Percentiles rank a stretch among this genome's conserved stretches.
These are phyloP conservation scores for Pogonognathellus flavescens DNA, from an alignment of 1,140 invertebrate genomes.

Conservation along the genomic window DNA sequence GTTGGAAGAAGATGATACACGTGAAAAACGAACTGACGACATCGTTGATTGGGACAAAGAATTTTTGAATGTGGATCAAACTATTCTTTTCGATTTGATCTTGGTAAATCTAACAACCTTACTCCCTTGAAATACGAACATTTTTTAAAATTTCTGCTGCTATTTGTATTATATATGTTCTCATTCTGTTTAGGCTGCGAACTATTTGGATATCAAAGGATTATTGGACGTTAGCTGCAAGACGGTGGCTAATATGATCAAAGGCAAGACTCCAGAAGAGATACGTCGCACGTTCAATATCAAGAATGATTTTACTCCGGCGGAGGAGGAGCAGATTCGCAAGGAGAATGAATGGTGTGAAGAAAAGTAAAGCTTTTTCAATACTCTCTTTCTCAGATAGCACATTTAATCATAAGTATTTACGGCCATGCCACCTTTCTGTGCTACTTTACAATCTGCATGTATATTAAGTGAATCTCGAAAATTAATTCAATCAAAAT, in stretches of 20 bases:
- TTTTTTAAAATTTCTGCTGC: not conserved
- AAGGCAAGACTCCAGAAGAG: slow-evolving; percentile 97
- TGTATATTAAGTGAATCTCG: no score
- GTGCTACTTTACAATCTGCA: no score
- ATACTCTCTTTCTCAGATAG: not conserved
- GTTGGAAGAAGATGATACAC: slow-evolving; percentile 96
- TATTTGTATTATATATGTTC: not conserved
- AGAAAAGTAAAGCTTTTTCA: slow-evolving; percentile 79
- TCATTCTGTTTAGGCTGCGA: slow-evolving; percentile 82
- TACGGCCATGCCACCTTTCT: no score
- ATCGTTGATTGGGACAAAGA: slow-evolving; percentile 99
- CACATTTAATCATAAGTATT: no score
- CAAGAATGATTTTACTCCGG: slow-evolving; percentile 97
- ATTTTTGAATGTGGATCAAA: slow-evolving; percentile 96
- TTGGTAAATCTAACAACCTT: slow-evolving; percentile 72
- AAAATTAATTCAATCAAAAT: no score
- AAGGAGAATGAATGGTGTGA: slow-evolving; percentile 99
- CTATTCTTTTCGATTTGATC: slow-evolving; percentile 96
- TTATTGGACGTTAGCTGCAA: slow-evolving; percentile 98
- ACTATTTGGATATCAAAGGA: slow-evolving; percentile 98
- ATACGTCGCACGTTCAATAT: slow-evolving; percentile 99
- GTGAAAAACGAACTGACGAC: slow-evolving; percentile 98
- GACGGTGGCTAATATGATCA: slow-evolving; percentile 99
- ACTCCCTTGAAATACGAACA: not conserved
- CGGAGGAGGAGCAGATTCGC: slow-evolving; percentile 95